These are phyloP conservation scores for Lymantria dispar DNA, from an alignment of 2,888 invertebrate species.

Conservation along the genomic window DNA sequence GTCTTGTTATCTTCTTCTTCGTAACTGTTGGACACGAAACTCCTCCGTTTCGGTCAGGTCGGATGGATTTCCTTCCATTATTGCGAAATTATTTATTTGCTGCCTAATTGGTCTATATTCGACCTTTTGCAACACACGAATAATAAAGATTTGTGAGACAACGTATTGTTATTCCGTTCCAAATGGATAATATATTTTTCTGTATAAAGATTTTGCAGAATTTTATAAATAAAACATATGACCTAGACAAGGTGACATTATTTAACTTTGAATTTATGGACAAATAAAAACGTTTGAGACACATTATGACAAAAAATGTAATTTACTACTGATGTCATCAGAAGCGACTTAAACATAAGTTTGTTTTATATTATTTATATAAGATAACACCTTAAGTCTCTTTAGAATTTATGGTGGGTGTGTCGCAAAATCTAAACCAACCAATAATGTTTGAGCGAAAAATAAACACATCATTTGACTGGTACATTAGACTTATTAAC, in stretches of 20 bases:
- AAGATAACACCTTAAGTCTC: background rate
- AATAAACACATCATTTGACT: slow-evolving; percentile 4
- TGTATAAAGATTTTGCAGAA: too few species aligned
- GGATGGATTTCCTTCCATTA: too few species aligned
- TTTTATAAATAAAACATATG: background rate
- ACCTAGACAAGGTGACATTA: slow-evolving; percentile 18
- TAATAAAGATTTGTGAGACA: too few species aligned
- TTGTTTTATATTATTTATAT: slow-evolving; percentile 7
- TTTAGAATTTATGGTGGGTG: slow-evolving; percentile 18
- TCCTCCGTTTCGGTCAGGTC: too few species aligned
- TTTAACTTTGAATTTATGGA: slow-evolving; percentile 9
- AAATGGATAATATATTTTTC: too few species aligned
- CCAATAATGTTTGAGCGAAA: slow-evolving; percentile 17
- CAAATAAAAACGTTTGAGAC: slow-evolving; percentile 1
- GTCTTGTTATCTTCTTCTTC: too few species aligned
- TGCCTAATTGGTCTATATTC: too few species aligned
- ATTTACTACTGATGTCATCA: slow-evolving; percentile 10
- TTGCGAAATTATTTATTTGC: too few species aligned
- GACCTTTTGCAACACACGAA: too few species aligned
- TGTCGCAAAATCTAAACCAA: slow-evolving; percentile 8
- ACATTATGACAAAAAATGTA: slow-evolving; percentile 3
- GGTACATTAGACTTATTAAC: background rate
- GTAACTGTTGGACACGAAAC: too few species aligned
- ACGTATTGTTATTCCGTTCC: too few species aligned
- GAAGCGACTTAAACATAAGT: background rate